Base-by-base conservation (phyloP, 2,797 vertebrate species). In the Pantherophis vulpinus region DNA sequence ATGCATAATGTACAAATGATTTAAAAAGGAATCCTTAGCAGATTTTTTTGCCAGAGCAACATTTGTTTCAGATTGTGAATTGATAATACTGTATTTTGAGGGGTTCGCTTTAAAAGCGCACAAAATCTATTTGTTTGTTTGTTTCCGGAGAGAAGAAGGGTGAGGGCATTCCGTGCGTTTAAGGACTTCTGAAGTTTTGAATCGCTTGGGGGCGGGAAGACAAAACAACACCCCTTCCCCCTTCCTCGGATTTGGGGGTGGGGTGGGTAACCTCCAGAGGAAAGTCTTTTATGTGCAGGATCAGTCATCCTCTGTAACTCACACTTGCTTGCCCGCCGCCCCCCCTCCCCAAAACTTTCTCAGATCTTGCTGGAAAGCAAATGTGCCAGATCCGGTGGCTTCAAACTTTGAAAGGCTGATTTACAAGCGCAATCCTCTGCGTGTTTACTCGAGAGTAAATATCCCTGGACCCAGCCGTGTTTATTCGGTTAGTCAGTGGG, bases 1-100 rank as follows among this genome's bases (percentile, higher is more conserved):
- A 95, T 93, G 86, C 95, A 96, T 93, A 93, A 94, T 94, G 94
- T 93, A 94, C 94, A 90, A 91, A 86, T 95, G 94, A 93, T 91
- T 51, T 90, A 90, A 93, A 88, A 89, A 91, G 94, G 92, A 90
- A 87, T 90, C 89, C 86, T 94, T 88, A 93, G 90, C 61, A 95
- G 93, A 90, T 94, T 93, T 61, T 61, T 27, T 27, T 61, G 91
- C 95, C 94, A 95, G 94, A 94, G 16, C n/a, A 88, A 20, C 70
- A 93, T 96, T 94, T 91, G 55, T 92, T 94, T 96, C 93, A 91
- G 91, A 94, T 96, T 92, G 94, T 92, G 91, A 91, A 94, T 88
- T 12, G 94, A 61, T 93, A 20, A 70, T 93, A 37, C 32, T 74
- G n/a, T 74, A 27, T 55, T 93, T 95, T 95, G 93, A 88, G 25